Conservation (phyloP, 1,140 invertebrate species). For the Habropoda laboriosa region DNA sequence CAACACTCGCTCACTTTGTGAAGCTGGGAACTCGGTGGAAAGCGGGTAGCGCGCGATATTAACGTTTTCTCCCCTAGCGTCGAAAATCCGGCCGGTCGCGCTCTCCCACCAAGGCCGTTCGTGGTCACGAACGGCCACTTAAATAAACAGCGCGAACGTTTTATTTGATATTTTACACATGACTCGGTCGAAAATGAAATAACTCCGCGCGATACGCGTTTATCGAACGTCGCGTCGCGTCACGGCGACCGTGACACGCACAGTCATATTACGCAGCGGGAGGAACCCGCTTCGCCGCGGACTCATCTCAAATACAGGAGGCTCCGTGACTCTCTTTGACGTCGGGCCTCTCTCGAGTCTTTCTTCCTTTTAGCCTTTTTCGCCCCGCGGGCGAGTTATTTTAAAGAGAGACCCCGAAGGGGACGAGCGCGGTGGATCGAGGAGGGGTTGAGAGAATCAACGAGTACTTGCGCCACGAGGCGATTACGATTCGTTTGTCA, state of each 20-base stretch:
- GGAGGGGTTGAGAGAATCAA: conserved; percentile 45
- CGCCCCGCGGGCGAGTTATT: conserved; percentile 41
- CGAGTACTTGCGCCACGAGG: conserved; percentile 11
- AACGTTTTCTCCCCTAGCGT: conserved; percentile 72
- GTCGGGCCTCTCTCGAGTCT: conserved; percentile 34
- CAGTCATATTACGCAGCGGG: neutral
- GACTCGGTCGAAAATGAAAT: conserved; percentile 74
- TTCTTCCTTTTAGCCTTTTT: conserved; percentile 43
- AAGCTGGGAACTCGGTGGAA: conserved; percentile 74
- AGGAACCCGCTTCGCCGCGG: neutral
- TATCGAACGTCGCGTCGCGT: conserved; percentile 60
- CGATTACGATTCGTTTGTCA: conserved; percentile 48
- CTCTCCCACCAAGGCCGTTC: conserved; percentile 34
- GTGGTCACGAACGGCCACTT: conserved; percentile 65
- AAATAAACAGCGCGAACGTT: conserved; percentile 74
- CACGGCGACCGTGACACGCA: neutral
- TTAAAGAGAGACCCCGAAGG: conserved; percentile 20
- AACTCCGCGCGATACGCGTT: conserved; percentile 67
- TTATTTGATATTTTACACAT: conserved; percentile 77
- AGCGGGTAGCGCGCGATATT: conserved; percentile 75
- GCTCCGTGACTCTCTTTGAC: conserved; percentile 59
- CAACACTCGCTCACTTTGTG: conserved; percentile 81
- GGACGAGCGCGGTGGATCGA: neutral
- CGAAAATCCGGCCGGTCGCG: conserved; percentile 45
- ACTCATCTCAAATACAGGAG: conserved; percentile 54